Percentiles rank a stretch among this genome's conserved stretches.
phyloP scores from a whole-genome alignment of 1,140 invertebrate species.

The Aphelinus certus region DNA sequence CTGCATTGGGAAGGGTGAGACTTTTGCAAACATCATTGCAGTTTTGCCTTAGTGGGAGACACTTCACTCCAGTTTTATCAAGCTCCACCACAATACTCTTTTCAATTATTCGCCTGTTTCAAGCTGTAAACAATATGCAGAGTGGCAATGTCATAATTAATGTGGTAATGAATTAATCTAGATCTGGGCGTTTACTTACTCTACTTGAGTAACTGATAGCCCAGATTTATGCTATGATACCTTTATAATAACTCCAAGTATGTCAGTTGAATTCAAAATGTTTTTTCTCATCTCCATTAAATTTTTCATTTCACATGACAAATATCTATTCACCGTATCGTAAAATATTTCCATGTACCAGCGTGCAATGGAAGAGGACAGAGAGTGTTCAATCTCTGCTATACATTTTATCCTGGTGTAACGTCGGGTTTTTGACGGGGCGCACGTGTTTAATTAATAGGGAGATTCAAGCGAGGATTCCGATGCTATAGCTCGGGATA shows the following conservation, averaged over 20 bases:
- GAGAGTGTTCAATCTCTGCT: too few species aligned
- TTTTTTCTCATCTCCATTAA: too few species aligned
- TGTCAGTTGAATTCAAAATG: slow-evolving; percentile 4
- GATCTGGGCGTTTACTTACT: neutral
- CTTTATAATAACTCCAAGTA: neutral
- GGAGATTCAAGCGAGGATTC: too few species aligned
- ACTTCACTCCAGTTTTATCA: neutral
- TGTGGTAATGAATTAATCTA: neutral
- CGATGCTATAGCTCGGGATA: too few species aligned
- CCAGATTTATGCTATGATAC: neutral
- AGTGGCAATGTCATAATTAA: neutral
- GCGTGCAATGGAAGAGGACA: too few species aligned
- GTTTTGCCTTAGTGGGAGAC: neutral
- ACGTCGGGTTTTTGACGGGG: too few species aligned
- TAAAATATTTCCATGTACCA: too few species aligned
- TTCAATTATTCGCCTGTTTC: neutral
- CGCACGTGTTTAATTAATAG: too few species aligned
- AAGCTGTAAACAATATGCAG: neutral
- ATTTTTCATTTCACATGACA: too few species aligned
- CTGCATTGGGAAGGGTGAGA: neutral
- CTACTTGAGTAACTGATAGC: neutral
- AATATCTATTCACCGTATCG: too few species aligned
- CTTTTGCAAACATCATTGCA: neutral
- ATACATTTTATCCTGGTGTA: too few species aligned
- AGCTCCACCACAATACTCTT: neutral